Base-by-base conservation (phyloP, 2,888 invertebrate species). In the Papilio demoleus region DNA sequence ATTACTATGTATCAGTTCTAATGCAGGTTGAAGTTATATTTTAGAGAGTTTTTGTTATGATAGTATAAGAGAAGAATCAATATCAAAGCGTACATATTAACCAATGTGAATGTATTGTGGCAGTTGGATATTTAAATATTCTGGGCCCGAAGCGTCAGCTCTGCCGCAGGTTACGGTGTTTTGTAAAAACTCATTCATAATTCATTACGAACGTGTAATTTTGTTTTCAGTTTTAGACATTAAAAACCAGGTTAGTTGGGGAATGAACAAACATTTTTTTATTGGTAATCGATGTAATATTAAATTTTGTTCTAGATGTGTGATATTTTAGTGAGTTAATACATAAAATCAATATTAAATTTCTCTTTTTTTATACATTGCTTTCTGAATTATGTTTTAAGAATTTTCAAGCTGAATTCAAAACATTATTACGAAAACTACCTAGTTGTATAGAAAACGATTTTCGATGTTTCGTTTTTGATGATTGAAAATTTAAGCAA, bases 111-210 rank as follows among this genome's bases (percentile, higher is more conserved):
- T 60, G 47, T 50, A 36, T 67, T 40, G 38, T 60, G 38, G 36
- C 8, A 38, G 67, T 67, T 38, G 40, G 34, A 19, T 68, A 58
- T 68, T 68, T 68, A 68, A 68, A 63, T 68, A 68, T 68, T 68
- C 68, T 47, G 58, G 63, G 58, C 19, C 22, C 9, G 58, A 68
- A 63, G 63, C 58, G 63, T 59, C 45, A 47, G 36, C 67, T 63
- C 14, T 27, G 47, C 56, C 68, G 63, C 45, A 47, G 36, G 63
- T 63, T 38, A 47, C 36, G 58, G 56, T 59, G 63, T 68, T 68
- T 68, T 58, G 63, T 59, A 45, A 58, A 63, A 68, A 68, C 63
- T 63, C 47, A 68, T 68, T 45, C 47, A 58, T 68, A 36, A 68
- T 68, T 64, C 53, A 68, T 68, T 27, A 47, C 38, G 36, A 8